A percentile compares a stretch with the other conserved stretches of the same genome.
These are phyloP conservation scores for Tryphoninae sp. DNA, from an alignment of 2,888 invertebrate species.

Conservation along the genomic window DNA sequence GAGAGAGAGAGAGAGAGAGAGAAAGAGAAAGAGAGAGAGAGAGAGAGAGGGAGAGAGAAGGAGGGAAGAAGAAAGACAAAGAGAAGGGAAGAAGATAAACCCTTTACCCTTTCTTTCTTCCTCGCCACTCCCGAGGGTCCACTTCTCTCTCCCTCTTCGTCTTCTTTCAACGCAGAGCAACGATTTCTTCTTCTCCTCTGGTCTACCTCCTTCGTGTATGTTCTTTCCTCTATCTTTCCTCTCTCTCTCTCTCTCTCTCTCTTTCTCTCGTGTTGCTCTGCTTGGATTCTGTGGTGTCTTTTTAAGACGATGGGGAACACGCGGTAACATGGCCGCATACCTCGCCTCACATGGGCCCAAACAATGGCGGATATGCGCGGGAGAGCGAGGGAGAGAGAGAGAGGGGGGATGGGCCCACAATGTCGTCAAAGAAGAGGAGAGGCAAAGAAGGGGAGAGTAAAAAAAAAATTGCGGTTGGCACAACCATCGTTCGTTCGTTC, in stretches of 20 bases:
- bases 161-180: slow-evolving; percentile 8
- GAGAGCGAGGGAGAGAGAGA: slow-evolving; percentile 66
- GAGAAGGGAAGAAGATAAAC: slow-evolving; percentile 32
- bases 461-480: slow-evolving; percentile 1
- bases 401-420: slow-evolving; percentile 3
- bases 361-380: slow-evolving; percentile 79
- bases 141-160: slow-evolving; percentile 59
- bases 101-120: slow-evolving; percentile 61
- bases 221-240: slow-evolving; percentile 7
- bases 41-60: slow-evolving; percentile 1
- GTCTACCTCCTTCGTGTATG: slow-evolving; percentile 50
- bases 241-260: slow-evolving; percentile 58
- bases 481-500: background rate
- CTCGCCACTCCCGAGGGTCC: slow-evolving; percentile 63
- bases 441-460: background rate
- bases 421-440: background rate
- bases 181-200: slow-evolving; percentile 42
- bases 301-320: slow-evolving; percentile 73
- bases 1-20: slow-evolving; percentile 24
- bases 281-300: slow-evolving; percentile 69
- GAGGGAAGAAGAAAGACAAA: background rate
- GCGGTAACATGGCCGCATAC: slow-evolving; percentile 79
- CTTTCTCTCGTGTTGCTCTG: slow-evolving; percentile 55
- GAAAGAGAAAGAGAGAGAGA: slow-evolving; percentile 7
- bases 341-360: slow-evolving; percentile 75